phyloP scores from a whole-genome alignment of 2,888 invertebrate species.

The Seira ritae region DNA sequence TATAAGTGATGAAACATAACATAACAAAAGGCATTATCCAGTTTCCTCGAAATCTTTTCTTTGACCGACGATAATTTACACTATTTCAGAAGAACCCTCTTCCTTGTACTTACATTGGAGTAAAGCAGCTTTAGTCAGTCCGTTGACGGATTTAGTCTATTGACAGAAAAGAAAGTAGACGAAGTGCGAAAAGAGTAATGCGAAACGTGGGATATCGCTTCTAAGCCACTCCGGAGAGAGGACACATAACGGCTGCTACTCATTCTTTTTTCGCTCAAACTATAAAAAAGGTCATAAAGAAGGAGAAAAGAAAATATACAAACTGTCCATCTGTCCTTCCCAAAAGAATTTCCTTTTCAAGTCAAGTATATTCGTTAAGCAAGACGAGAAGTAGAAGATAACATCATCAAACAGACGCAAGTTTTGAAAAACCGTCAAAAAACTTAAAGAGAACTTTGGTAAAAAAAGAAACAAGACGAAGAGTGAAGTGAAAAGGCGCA shows the following conservation, averaged over 20 bases:
- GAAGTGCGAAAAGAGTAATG: slow-evolving; percentile 1
- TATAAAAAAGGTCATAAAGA: slow-evolving; percentile 39
- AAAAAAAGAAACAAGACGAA: slow-evolving; percentile 2
- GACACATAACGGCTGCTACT: slow-evolving; percentile 7
- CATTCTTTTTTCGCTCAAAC: slow-evolving; percentile 2
- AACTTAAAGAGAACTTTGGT: not conserved
- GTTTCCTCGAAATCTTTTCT: too few relatives aligned
- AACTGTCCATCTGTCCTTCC: slow-evolving; percentile 47
- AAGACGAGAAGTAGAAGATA: slow-evolving; percentile 11
- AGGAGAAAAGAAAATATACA: slow-evolving; percentile 57
- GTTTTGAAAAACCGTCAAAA: slow-evolving; percentile 9
- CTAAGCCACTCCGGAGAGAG: slow-evolving; percentile 14
- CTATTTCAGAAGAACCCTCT: too few relatives aligned
- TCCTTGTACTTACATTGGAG: too few relatives aligned
- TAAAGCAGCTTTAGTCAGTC: not conserved
- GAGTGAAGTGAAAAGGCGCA: slow-evolving; percentile 21
- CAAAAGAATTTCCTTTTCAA: not conserved
- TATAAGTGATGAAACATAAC: not conserved
- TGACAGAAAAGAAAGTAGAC: slow-evolving; percentile 43
- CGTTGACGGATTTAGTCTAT: slow-evolving; percentile 41
- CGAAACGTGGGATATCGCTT: not conserved
- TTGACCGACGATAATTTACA: too few relatives aligned
- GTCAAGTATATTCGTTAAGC: not conserved
- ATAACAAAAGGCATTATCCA: too few relatives aligned
- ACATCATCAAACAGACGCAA: not conserved